Evolutionary conservation across 2,888 invertebrate species (phyloP).

Genomic region (Pterobdella sp.): DNA sequence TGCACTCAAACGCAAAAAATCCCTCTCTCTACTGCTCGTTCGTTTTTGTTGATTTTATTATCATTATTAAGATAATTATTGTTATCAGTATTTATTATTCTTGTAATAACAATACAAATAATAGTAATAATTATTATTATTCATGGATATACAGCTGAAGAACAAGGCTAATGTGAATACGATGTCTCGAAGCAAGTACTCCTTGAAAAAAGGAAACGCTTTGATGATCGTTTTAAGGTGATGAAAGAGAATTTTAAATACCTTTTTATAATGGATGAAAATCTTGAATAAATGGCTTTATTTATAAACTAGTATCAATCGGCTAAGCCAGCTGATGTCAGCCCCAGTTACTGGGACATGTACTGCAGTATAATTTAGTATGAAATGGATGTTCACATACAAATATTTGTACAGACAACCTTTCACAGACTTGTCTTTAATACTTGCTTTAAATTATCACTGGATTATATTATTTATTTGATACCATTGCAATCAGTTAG

Average conservation of each 20-base stretch:
- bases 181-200: slow-evolving; percentile 10
- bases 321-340: no score
- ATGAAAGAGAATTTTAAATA: not conserved
- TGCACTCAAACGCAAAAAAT: not conserved
- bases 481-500: no score
- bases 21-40: not conserved
- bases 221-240: slow-evolving; percentile 26
- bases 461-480: no score
- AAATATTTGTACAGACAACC: no score
- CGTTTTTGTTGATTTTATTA: no score
- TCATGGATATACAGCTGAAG: slow-evolving; percentile 22
- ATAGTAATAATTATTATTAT: not conserved
- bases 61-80: slow-evolving; percentile 14
- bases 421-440: no score
- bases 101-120: not conserved
- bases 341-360: no score
- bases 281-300: no score
- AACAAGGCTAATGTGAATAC: slow-evolving; percentile 27
- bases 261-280: not conserved
- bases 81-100: not conserved
- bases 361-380: no score
- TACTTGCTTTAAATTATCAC: no score
- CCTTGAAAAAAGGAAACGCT: slow-evolving; percentile 16
- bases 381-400: no score
- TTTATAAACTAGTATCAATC: no score